A percentile compares a stretch with the other conserved stretches of the same genome.
These are phyloP conservation scores for Astropecten irregularis DNA, from an alignment of 53 echinoderm and acorn worm genomes.

Conservation along the genomic window DNA sequence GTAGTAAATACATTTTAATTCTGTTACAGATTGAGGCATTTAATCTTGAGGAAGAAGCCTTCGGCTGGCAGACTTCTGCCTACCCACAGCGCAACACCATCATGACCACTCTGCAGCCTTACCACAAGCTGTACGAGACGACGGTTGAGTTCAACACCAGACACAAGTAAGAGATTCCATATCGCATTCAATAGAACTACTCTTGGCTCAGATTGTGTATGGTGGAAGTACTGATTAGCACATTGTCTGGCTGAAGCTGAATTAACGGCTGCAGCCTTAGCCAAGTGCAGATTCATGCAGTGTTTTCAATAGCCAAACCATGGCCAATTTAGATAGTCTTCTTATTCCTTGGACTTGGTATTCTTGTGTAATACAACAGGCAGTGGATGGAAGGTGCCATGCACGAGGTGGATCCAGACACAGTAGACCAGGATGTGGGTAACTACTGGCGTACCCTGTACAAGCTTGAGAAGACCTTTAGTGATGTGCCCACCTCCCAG, in stretches of 20 bases:
- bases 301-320: no score
- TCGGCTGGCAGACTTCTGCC: constrained; percentile 98
- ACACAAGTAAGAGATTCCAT: constrained; percentile 69
- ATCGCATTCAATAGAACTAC: no score
- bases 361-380: no score
- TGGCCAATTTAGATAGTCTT: no score
- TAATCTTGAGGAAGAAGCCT: constrained; percentile 92
- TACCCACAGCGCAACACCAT: constrained; percentile 84
- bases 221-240: no score
- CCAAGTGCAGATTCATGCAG: no score
- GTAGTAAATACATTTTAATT: no score
- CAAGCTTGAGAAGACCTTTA: constrained; percentile 93
- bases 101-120: constrained; percentile 71
- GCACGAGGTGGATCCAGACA: constrained; percentile 91
- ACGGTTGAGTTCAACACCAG: constrained; percentile 94
- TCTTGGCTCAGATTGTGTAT: no score
- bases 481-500: constrained; percentile 76
- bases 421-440: constrained; percentile 85
- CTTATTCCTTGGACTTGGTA: no score
- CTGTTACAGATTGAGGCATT: constrained; percentile 96
- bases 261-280: no score
- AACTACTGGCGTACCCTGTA: constrained; percentile 97
- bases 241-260: no score
- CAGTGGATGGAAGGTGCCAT: constrained; percentile 94
- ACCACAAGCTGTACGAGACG: constrained; percentile 93